These are phyloP conservation scores for Carlito syrichta DNA, from an alignment of 2,113 vertebrate species.

Conservation along the genomic window DNA sequence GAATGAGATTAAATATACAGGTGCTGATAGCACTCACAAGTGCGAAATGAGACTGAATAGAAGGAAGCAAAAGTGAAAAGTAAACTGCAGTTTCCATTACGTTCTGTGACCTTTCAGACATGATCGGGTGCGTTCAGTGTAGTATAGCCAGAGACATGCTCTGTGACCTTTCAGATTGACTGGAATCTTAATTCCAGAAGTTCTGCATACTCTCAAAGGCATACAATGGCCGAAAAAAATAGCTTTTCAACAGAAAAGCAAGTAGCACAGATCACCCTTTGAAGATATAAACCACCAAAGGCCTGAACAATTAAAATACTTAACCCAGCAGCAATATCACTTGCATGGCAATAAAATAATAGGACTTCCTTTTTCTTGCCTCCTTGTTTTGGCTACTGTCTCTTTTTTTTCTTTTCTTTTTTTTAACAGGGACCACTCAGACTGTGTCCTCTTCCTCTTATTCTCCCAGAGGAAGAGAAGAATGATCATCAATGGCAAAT, in stretches of 20 bases:
- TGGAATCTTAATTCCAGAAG: constrained; percentile 29
- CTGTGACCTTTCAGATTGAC: neutral
- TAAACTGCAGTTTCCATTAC: neutral
- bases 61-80: neutral
- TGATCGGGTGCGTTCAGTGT: no score
- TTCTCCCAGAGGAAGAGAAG: no score
- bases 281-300: neutral
- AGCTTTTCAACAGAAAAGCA: neutral
- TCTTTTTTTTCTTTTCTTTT: no score
- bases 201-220: neutral
- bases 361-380: constrained; percentile 22
- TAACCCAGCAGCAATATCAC: constrained; percentile 20
- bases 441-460: no score
- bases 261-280: neutral
- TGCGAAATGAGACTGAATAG: neutral
- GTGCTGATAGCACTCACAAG: neutral
- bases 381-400: neutral
- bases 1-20: neutral
- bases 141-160: no score
- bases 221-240: neutral
- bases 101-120: neutral
- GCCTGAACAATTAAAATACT: neutral
- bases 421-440: no score
- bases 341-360: neutral
- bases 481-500: no score